Evolutionary conservation across 2,113 vertebrate genomes (phyloP), one percentile per base, ranked within the genome.

Genomic region (Montifringilla adamsi): DNA sequence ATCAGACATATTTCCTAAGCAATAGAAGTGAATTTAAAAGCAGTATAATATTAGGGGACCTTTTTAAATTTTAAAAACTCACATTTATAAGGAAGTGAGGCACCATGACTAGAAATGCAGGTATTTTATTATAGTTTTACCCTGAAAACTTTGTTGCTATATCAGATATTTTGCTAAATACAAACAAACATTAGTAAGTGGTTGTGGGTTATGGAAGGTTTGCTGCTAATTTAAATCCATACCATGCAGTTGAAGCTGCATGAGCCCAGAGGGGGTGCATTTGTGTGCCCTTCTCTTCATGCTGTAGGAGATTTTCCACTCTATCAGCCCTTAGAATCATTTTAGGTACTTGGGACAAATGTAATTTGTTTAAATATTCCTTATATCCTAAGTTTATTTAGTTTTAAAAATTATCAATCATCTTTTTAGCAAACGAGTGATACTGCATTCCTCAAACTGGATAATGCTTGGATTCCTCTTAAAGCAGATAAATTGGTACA

Each of bases 161-260:
- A 37, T 50, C n/a, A 33, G 20, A 10, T 89, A 23, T 35, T 86
- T 81, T 72, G 43, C 23, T 50, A 69, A 83, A 66, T 75, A 15
- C 41, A 69, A 81, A 16, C 13, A 56, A 88, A 28, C 44, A 46
- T 31, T 43, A 26, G 16, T 58, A 67, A 93, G 50, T 46, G 8
- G 7, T 70, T 77, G 15, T 83, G 44, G 70, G 20, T 44, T 62
- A 2, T 1, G 15, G 50, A 31, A 22, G 11, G 5, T 62, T 86
- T 74, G 50, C 55, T 86, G 2, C 16, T 43, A 30, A 43, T 2
- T 1, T 63, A 59, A 95, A 70, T 86, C 76, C 43, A 14, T 35
- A 24, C n/a, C 5, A 2, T 43, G 3, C 0, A 1, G 43, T 58
- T 17, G 8, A 35, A 53, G 68, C 11, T 58, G 21, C 35, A 11